phyloP scores from a whole-genome alignment of 2,888 invertebrate species.

The Agriopis leucophaearia region DNA sequence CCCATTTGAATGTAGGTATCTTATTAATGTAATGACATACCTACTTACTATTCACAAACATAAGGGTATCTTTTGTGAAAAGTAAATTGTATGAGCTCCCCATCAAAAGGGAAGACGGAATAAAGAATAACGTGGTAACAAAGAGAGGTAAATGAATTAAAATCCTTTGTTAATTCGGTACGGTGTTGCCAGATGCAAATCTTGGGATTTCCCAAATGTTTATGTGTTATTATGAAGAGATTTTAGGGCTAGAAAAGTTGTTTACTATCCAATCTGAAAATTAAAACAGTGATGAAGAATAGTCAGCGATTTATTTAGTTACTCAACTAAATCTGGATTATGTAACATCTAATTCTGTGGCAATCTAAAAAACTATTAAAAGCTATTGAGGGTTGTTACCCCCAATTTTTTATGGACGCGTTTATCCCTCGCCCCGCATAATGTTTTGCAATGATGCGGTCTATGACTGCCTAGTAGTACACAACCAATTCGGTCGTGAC shows the following conservation, averaged over 20 bases:
- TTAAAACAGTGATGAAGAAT: too few species aligned
- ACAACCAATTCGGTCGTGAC: too few species aligned
- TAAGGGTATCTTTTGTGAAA: conserved; percentile 68
- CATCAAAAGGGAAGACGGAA: conserved; percentile 68
- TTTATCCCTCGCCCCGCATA: too few species aligned
- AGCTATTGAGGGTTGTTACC: too few species aligned
- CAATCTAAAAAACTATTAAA: too few species aligned
- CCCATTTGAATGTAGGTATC: conserved; percentile 43
- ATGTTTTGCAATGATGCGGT: too few species aligned
- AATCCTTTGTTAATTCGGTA: conserved; percentile 72
- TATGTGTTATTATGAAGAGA: not conserved
- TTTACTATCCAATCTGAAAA: not conserved
- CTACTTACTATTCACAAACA: conserved; percentile 61
- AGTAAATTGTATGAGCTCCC: conserved; percentile 67
- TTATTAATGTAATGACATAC: conserved; percentile 48
- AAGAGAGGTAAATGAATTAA: conserved; percentile 79
- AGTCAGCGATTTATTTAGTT: too few species aligned
- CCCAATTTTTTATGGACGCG: too few species aligned
- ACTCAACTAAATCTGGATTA: too few species aligned
- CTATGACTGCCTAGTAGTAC: too few species aligned
- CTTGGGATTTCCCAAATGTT: conserved; percentile 13
- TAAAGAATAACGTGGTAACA: conserved; percentile 74
- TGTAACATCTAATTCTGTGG: too few species aligned
- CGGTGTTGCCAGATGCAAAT: conserved; percentile 52
- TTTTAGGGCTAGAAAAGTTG: not conserved